These are phyloP conservation scores for Sinocyclocheilus maitianheensis DNA, from an alignment of 2,113 vertebrate species.

Conservation along the genomic window DNA sequence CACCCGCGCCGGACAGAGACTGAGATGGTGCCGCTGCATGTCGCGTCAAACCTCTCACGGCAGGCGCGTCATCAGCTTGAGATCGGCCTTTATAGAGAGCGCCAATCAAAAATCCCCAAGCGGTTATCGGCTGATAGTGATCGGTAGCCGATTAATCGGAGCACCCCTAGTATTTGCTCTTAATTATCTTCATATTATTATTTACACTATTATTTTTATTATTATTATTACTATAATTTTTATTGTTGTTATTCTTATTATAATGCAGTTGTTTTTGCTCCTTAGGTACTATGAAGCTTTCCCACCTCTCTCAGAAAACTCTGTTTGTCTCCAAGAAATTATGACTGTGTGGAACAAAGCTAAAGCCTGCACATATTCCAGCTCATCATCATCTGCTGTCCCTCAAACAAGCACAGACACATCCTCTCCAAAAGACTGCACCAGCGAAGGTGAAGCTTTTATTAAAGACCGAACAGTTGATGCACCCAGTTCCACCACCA, in stretches of 20 bases:
- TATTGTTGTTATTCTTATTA: not conserved
- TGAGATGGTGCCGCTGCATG: too few species aligned
- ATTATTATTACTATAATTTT: not conserved
- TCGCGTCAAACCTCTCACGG: too few species aligned
- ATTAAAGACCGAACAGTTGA: constrained; percentile 79
- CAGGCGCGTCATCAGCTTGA: too few species aligned
- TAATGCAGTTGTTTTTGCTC: not conserved
- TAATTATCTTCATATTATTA: not conserved
- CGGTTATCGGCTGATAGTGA: too few species aligned
- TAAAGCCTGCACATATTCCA: constrained; percentile 88
- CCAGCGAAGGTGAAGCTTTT: constrained; percentile 85
- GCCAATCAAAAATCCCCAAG: too few species aligned
- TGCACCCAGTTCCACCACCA: constrained; percentile 61
- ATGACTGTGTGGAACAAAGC: constrained; percentile 99
- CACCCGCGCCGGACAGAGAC: too few species aligned
- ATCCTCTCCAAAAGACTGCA: constrained; percentile 94
- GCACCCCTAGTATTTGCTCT: too few species aligned
- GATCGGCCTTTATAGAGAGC: too few species aligned
- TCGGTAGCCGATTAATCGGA: too few species aligned
- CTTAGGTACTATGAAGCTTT: constrained; percentile 99
- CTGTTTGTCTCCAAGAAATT: constrained; percentile 98
- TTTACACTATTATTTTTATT: not conserved
- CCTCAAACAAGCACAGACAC: constrained; percentile 96
- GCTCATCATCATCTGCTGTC: constrained; percentile 93
- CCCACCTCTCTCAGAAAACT: constrained; percentile 94